Conservation (phyloP, 1,140 invertebrate genomes). For the Bombus confusus region DNA sequence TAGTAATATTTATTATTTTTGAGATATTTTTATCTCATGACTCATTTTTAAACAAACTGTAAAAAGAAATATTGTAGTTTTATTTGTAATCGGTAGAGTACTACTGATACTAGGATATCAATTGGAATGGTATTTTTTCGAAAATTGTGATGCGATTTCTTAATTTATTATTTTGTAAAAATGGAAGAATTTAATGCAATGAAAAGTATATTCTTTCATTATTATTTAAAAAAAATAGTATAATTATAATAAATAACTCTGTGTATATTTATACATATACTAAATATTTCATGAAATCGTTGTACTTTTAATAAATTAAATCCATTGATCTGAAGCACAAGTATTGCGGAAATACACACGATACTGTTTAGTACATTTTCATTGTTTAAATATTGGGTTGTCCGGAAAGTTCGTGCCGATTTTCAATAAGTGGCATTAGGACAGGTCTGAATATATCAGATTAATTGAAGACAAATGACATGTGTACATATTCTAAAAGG, state of each 20-base stretch:
- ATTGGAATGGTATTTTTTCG: not conserved
- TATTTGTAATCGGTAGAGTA: not conserved
- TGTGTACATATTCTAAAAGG: too few species aligned
- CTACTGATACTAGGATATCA: not conserved
- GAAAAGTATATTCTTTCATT: not conserved
- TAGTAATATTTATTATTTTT: not conserved
- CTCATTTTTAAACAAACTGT: not conserved
- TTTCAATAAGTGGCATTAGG: too few species aligned
- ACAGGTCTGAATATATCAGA: too few species aligned
- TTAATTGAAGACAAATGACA: too few species aligned
- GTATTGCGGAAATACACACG: not conserved
- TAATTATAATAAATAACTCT: conserved; percentile 18
- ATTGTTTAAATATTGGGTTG: not conserved
- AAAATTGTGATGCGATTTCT: not conserved
- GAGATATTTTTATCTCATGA: conserved; percentile 16
- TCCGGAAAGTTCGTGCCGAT: too few species aligned
- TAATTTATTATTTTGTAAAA: not conserved
- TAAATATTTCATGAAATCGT: not conserved
- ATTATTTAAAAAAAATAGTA: not conserved
- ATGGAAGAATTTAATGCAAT: not conserved
- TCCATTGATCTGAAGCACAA: not conserved
- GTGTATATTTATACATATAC: not conserved
- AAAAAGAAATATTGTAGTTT: not conserved
- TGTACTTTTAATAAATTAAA: conserved; percentile 14
- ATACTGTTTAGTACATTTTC: conserved; percentile 1